Base-by-base conservation (phyloP, 2,113 vertebrate species). In the Mus pahari region DNA sequence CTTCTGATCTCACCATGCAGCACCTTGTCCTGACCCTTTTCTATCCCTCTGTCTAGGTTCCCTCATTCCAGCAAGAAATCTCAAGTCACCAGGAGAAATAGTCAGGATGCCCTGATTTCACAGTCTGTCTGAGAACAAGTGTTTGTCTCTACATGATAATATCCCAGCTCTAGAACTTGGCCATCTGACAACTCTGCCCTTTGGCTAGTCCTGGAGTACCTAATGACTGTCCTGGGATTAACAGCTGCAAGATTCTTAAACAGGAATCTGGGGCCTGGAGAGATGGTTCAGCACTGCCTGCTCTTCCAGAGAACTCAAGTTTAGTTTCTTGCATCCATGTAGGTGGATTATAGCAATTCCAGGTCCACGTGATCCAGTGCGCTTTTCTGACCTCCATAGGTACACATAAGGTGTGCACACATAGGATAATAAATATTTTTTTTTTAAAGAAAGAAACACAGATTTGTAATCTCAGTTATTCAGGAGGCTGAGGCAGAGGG, bases 41-140 rank as follows among this genome's bases (percentile, higher is more conserved):
- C 39, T 26, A 16, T 42, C 26, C 78, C 68, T 42, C 22, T 50
- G 48, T 48, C 28, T 62, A 60, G 55, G 48, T n/a, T 53, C 39
- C 62, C 88, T 3, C 79, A 82, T 33, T 82, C 60, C 60, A 79
- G 16, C 42, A 10, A 73, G 89, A 91, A 84, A 50, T 45, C 55
- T 88, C 39, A 75, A 55, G 39, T 81, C 74, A 48, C 60, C 48
- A 89, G 73, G 77, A 95, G 53, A 94, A 84, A 42, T 91, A 36
- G n/a, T 39, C 39, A 22, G 19, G 73, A 42, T 58, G 79, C 82
- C 78, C 33, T 31, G 86, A n/a, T 75, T 9, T 74, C 73, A 62
- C 24, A 68, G 42, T 66, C 17, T 68, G 83, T 22, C 60, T 66
- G 62, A 86, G 83, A 68, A 66, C 83, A 48, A 4, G 20, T 48